Base-by-base conservation (phyloP, 2,888 invertebrate species). In the Atrina japonica region DNA sequence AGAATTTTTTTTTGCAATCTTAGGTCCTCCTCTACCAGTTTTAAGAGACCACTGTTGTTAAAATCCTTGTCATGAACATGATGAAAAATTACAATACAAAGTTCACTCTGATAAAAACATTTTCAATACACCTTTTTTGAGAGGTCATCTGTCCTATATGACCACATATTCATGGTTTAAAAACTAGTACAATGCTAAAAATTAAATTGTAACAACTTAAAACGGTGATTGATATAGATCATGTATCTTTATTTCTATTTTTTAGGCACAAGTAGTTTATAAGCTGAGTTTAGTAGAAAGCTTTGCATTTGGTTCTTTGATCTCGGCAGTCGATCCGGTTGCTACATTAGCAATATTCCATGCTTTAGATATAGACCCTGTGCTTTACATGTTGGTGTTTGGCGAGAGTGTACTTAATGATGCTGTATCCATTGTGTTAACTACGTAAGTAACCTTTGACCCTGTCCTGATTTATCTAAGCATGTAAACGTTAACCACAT, bases 321-420 rank as follows among this genome's bases (percentile, higher is more conserved):
- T 99, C 90, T 99, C 98, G 1, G 99, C 99, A 29, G 99, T 99
- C 3, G 99, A 99, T 92, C 99, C 99, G 0, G 99, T 99, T 0
- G 99, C 99, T 3, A 99, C 99, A 0, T 95, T 99, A 30, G 99
- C 99, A 11, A 99, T 99, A 81, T 99, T 99, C 89, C 97, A 99
- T 91, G 98, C 98, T 1, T 92, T 99, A 29, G 96, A 99, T 91
- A 96, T 98, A 0, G 99, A 99, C 90, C 98, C 98, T 0, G 95
- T 99, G 5, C 92, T 99, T 0, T 99, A 99, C 92, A 99, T 99
- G 99, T 94, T 99, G 91, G 99, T 99, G 1, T 99, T 99, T 92
- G 98, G 97, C 29, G 96, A 96, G 89, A 96, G 96, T 84, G 97
- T 98, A 86, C 92, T 99, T 5, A 99, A 99, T 91, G 99, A 99